phyloP scores from a whole-genome alignment of 2,888 invertebrate species.

The Congeria kusceri region DNA sequence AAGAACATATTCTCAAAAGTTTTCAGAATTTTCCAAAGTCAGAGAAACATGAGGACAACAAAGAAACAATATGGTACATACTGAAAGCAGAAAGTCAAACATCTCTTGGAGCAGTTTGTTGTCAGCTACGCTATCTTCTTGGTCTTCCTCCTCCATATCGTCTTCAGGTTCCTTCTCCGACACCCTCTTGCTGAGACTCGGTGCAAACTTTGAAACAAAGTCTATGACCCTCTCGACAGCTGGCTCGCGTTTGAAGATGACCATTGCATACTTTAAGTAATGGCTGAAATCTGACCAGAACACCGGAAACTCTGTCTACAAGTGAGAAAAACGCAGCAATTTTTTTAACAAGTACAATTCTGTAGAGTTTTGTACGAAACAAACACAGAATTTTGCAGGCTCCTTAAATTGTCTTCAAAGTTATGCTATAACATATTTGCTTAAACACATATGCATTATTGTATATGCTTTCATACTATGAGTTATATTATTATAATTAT shows the following conservation, averaged over 20 bases:
- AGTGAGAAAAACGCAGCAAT: too few relatives aligned
- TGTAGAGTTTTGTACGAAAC: too few relatives aligned
- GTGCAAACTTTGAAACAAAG: conserved; percentile 91
- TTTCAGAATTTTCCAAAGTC: too few relatives aligned
- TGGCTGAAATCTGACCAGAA: conserved; percentile 89
- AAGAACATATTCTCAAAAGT: too few relatives aligned
- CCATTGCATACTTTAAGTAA: conserved; percentile 89
- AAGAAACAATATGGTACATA: conserved; percentile 77
- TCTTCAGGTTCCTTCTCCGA: conserved; percentile 23
- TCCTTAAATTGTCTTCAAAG: too few relatives aligned
- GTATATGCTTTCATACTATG: too few relatives aligned
- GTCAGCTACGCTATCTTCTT: conserved; percentile 86
- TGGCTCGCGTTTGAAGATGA: conserved; percentile 89
- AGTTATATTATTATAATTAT: too few relatives aligned
- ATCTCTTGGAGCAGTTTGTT: conserved; percentile 87
- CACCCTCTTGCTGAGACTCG: conserved; percentile 85
- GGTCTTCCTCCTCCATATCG: conserved; percentile 45
- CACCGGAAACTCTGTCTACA: conserved; percentile 87
- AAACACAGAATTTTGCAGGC: too few relatives aligned
- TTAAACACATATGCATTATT: too few relatives aligned
- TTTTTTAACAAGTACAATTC: too few relatives aligned
- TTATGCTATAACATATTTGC: too few relatives aligned
- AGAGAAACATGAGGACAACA: too few relatives aligned
- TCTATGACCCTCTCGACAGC: conserved; percentile 90
- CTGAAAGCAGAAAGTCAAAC: conserved; percentile 89